phyloP scores from a whole-genome alignment of 2,797 vertebrate genomes.

The Alosa sapidissima region DNA sequence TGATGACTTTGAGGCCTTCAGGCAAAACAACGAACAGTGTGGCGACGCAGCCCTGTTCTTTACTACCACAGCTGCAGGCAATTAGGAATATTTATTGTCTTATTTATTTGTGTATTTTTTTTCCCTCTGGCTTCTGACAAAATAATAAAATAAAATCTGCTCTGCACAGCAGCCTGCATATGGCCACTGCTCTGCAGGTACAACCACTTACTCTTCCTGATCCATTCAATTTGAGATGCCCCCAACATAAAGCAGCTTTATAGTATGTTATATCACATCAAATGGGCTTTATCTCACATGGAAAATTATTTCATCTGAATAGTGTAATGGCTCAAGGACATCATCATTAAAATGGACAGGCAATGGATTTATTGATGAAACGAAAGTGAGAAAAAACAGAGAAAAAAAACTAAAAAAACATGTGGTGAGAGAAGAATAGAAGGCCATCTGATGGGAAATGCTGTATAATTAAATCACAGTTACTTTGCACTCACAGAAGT shows the following conservation, averaged over 20 bases:
- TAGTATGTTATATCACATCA: slow-evolving; percentile 49
- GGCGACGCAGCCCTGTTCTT: slow-evolving; percentile 46
- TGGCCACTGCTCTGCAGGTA: slow-evolving; percentile 11
- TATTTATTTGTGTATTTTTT: slow-evolving; percentile 44
- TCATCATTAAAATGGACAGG: slow-evolving; percentile 43
- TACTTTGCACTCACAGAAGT: neutral
- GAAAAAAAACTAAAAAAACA: neutral
- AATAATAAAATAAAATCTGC: slow-evolving; percentile 33
- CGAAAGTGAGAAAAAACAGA: slow-evolving; percentile 13
- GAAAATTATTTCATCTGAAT: slow-evolving; percentile 42
- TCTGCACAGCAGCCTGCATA: slow-evolving; percentile 18
- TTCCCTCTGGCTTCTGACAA: slow-evolving; percentile 46
- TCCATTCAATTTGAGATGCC: slow-evolving; percentile 36
- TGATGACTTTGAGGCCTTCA: slow-evolving; percentile 45
- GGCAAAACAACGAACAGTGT: slow-evolving; percentile 37
- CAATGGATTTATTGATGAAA: slow-evolving; percentile 30
- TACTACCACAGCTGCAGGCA: slow-evolving; percentile 52
- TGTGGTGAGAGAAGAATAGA: slow-evolving; percentile 17
- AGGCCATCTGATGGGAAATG: neutral
- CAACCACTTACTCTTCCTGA: slow-evolving; percentile 5
- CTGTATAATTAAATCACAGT: neutral
- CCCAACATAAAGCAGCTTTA: slow-evolving; percentile 49
- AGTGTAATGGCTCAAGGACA: slow-evolving; percentile 43
- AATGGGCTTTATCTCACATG: slow-evolving; percentile 48
- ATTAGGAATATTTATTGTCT: slow-evolving; percentile 55